phyloP scores from a whole-genome alignment of 2,797 vertebrate genomes.

The Smutsia temminckii region DNA sequence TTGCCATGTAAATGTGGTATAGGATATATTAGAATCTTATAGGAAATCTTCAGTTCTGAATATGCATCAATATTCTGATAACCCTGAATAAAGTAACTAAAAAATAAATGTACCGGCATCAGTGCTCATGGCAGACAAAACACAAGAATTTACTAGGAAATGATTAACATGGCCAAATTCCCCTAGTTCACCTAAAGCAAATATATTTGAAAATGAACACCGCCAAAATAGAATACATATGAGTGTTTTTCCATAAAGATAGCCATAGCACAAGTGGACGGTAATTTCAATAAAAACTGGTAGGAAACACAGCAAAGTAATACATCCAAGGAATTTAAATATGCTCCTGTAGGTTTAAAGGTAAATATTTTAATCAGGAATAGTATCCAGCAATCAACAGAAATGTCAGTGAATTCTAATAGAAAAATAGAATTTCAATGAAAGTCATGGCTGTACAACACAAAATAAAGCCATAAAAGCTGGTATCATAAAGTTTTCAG shows the following conservation, averaged over 20 bases:
- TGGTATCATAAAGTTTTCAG: not conserved
- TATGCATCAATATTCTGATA: not conserved
- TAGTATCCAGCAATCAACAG: not conserved
- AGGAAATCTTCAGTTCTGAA: slow-evolving; percentile 19
- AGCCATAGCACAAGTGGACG: not conserved
- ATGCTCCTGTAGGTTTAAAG: not conserved
- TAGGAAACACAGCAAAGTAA: not conserved
- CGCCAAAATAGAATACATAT: not conserved
- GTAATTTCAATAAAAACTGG: not conserved
- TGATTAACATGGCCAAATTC: slow-evolving; percentile 27
- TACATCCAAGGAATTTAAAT: not conserved
- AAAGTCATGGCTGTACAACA: not conserved
- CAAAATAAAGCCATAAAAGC: not conserved
- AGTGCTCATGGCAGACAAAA: not conserved
- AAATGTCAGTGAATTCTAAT: not conserved
- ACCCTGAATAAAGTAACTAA: not conserved
- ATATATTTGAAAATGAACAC: not conserved
- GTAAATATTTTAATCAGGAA: not conserved
- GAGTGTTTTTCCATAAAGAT: not conserved
- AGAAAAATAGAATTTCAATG: not conserved
- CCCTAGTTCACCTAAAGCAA: not conserved
- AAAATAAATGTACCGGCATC: not conserved
- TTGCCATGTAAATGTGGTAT: not conserved
- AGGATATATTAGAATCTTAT: not conserved
- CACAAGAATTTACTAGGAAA: not conserved